A percentile compares a stretch with the other conserved stretches of the same genome.
Evolutionary conservation across 2,113 vertebrate genomes (phyloP).

Genomic region (Sinocyclocheilus grahami): DNA sequence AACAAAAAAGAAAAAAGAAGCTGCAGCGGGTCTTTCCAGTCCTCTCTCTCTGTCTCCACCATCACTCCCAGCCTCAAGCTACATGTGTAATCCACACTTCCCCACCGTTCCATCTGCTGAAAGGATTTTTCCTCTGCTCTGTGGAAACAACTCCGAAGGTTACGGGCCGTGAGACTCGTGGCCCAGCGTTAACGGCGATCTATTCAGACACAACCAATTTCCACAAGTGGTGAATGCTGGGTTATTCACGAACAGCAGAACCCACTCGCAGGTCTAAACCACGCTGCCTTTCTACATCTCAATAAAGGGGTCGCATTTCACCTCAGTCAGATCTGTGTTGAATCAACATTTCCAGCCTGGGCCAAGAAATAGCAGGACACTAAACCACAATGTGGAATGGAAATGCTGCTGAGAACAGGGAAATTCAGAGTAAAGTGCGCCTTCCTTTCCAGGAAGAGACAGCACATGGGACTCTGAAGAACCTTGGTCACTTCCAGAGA

Average conservation of each 20-base stretch:
- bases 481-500: conserved; percentile 70
- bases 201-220: conserved; percentile 63
- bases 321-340: conserved; percentile 61
- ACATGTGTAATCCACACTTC: conserved; percentile 67
- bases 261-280: conserved; percentile 20
- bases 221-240: conserved; percentile 46
- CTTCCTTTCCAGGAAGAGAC: conserved; percentile 65
- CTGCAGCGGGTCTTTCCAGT: conserved; percentile 45
- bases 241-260: conserved; percentile 63
- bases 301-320: conserved; percentile 68
- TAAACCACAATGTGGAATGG: conserved; percentile 62
- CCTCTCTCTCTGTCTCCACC: conserved; percentile 53
- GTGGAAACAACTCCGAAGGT: conserved; percentile 59
- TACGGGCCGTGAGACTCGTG: conserved; percentile 13
- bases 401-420: conserved; percentile 63
- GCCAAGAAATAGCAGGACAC: conserved; percentile 57
- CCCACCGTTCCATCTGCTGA: conserved; percentile 63
- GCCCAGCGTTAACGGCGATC: conserved; percentile 31
- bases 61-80: conserved; percentile 55
- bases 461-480: conserved; percentile 51
- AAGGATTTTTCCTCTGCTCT: conserved; percentile 66
- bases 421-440: conserved; percentile 62
- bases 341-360: conserved; percentile 63
- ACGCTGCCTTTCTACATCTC: conserved; percentile 42
- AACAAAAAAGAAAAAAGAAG: conserved; percentile 51